A percentile compares a stretch with the other conserved stretches of the same genome.
Conservation (phyloP, 2,888 invertebrate species). For the Apodemia duryi region DNA sequence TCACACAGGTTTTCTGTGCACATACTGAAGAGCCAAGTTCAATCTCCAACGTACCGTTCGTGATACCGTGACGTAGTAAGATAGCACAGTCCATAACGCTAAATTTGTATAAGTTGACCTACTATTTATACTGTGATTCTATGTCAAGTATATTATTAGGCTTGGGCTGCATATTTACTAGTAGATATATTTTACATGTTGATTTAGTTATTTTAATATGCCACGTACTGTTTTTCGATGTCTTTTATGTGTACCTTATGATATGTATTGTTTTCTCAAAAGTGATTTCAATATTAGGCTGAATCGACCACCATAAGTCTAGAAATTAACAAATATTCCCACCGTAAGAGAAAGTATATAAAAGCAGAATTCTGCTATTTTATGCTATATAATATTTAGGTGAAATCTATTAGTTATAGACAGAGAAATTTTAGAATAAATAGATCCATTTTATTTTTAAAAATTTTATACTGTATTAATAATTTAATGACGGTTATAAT, state of each 20-base stretch:
- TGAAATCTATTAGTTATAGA: conserved; percentile 34
- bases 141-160: conserved; percentile 8
- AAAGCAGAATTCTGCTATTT: conserved; percentile 41
- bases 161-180: conserved; percentile 15
- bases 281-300: conserved; percentile 48
- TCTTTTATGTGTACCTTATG: conserved; percentile 28
- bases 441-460: conserved; percentile 44
- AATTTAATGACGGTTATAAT: conserved; percentile 22
- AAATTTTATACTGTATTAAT: conserved; percentile 33
- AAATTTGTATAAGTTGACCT: not conserved
- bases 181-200: conserved; percentile 10
- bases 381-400: conserved; percentile 32
- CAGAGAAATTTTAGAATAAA: conserved; percentile 42
- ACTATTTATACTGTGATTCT: conserved; percentile 2
- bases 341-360: conserved; percentile 66
- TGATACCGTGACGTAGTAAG: not conserved
- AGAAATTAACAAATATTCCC: conserved; percentile 68
- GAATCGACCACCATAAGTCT: conserved; percentile 66
- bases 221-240: conserved; percentile 22
- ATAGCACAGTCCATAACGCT: not conserved
- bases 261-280: conserved; percentile 33
- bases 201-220: conserved; percentile 13
- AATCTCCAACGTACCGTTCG: too few relatives aligned
- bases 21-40: too few relatives aligned
- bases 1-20: too few relatives aligned